Evolutionary conservation across 2,113 vertebrate genomes (phyloP), one percentile per base, ranked within the genome.

Genomic region (Microtus oregoni): DNA sequence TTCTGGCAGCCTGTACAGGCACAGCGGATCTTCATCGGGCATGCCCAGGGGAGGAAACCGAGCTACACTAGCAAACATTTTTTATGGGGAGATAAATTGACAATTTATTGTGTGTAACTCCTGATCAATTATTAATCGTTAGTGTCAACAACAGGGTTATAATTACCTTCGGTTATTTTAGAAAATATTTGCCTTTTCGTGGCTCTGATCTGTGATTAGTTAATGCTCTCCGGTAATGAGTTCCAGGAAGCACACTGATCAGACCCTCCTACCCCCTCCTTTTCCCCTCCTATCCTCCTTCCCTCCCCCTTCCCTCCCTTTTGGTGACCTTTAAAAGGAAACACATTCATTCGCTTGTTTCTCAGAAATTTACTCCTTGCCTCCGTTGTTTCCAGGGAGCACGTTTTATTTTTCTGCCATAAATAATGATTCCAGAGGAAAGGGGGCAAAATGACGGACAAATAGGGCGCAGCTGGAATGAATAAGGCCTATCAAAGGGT

Each of bases 121-220:
- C 97, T 98, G 98, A 98, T 99, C 98, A 98, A 99, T 99, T 98
- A 99, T 99, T 99, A 98, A 99, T 98, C 98, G 88, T 98, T 98
- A 98, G 98, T 98, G 98, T 98, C 98, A 98, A 98, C 98, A 98
- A 98, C 97, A 83, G 97, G 97, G 98, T 98, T 98, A 98, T 98
- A 98, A 99, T 99, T 98, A 99, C 98, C 96, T 98, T 98, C 93
- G 70, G 97, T 98, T 98, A 98, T 98, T 98, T 98, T 98, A 98
- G 98, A 97, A 98, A 97, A 98, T 98, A 98, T 98, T 98, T 98
- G 97, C 98, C 98, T 97, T 98, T 97, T 95, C 97, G 92, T 96
- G 93, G 97, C 98, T 98, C 97, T 97, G 98, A 97, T 98, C 97
- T 94, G 97, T 98, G 97, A 98, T 99, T 98, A 98, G 98, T 97